These are phyloP conservation scores for Drosophila tani DNA, from an alignment of 1,140 invertebrate species.

Conservation along the genomic window DNA sequence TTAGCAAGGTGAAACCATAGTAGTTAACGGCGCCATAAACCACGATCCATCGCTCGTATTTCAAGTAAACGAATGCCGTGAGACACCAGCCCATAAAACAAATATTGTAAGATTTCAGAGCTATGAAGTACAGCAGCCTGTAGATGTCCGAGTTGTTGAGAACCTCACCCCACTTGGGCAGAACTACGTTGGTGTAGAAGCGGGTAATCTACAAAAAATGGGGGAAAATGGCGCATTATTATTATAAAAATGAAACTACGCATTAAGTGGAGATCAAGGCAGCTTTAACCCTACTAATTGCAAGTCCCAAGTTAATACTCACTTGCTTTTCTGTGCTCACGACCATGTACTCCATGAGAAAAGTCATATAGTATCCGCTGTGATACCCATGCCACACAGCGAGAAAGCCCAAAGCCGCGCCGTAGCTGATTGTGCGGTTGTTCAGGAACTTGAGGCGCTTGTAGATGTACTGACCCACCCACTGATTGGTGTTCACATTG, in stretches of 20 bases:
- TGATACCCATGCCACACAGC: constrained; percentile 97
- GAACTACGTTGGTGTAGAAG: constrained; percentile 61
- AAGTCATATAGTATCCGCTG: constrained; percentile 95
- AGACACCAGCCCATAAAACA: constrained; percentile 95
- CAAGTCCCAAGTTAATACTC: constrained; percentile 78
- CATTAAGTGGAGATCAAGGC: too few relatives aligned
- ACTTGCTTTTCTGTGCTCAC: constrained; percentile 95
- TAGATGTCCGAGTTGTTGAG: constrained; percentile 84
- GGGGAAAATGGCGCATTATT: neutral
- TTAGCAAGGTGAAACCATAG: constrained; percentile 88
- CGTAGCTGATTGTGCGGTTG: constrained; percentile 93
- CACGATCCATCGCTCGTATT: constrained; percentile 88
- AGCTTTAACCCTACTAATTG: neutral
- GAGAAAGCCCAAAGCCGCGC: constrained; percentile 92
- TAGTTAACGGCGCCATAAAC: constrained; percentile 88
- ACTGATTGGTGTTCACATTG: constrained; percentile 97
- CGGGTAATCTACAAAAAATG: constrained; percentile 61
- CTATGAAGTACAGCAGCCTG: constrained; percentile 86
- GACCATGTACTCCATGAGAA: constrained; percentile 95
- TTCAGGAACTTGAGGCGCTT: constrained; percentile 96
- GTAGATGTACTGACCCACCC: constrained; percentile 96
- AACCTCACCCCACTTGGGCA: constrained; percentile 56
- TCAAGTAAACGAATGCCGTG: constrained; percentile 91
- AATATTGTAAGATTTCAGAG: constrained; percentile 91
- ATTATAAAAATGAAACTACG: too few relatives aligned